Percentiles rank a stretch among this genome's conserved stretches.
Conservation (phyloP, 2,888 invertebrate species). For the Caenorhabditis sp. region DNA sequence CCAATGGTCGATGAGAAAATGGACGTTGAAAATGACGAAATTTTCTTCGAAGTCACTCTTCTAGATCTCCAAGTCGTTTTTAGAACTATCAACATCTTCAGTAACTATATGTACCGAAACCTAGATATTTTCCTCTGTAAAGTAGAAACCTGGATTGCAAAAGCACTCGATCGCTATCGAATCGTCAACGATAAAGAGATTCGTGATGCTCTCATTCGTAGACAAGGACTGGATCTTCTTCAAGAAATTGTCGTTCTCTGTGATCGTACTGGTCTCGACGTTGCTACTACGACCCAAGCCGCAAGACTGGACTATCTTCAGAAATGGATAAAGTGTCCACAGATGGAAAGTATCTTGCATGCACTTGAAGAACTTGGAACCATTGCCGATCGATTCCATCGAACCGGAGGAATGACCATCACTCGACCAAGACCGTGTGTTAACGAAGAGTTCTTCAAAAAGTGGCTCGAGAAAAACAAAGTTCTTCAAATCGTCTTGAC, state of each 20-base stretch:
- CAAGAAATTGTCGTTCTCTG: conserved; percentile 53
- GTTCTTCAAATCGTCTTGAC: conserved; percentile 66
- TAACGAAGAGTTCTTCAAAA: conserved; percentile 60
- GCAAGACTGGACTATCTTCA: conserved; percentile 56
- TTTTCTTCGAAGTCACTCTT: conserved; percentile 34
- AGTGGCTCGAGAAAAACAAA: conserved; percentile 65
- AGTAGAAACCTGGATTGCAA: conserved; percentile 40
- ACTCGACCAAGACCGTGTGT: conserved; percentile 43
- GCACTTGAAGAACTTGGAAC: conserved; percentile 62
- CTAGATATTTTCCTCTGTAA: conserved; percentile 41
- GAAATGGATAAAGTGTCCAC: conserved; percentile 66
- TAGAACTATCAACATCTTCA: conserved; percentile 42
- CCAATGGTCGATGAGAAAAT: conserved; percentile 39
- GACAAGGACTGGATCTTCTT: conserved; percentile 56
- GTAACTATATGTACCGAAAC: conserved; percentile 20
- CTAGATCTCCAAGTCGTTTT: conserved; percentile 48
- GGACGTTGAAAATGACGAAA: conserved; percentile 26
- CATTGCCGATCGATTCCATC: conserved; percentile 52
- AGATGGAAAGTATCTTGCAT: conserved; percentile 61
- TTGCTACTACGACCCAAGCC: conserved; percentile 34
- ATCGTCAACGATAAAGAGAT: conserved; percentile 58
- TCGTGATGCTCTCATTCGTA: conserved; percentile 45
- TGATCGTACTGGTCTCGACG: conserved; percentile 52
- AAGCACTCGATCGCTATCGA: conserved; percentile 46
- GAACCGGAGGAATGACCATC: conserved; percentile 48